Percentiles rank a stretch among this genome's conserved stretches.
These are phyloP conservation scores for human (Homo sapiens) DNA, from an alignment of 2,113 vertebrate genomes.

Conservation along the genomic window DNA sequence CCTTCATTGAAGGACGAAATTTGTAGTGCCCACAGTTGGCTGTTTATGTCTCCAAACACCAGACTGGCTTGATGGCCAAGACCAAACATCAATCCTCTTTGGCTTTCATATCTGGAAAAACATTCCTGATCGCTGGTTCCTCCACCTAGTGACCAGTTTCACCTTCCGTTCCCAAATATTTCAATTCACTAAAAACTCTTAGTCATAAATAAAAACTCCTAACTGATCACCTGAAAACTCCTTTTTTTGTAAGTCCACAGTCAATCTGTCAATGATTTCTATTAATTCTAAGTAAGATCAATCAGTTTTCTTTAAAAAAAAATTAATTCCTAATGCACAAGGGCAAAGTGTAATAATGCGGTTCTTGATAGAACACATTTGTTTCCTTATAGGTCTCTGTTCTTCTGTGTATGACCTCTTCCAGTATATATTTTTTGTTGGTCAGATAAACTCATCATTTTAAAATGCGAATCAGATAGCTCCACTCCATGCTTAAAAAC, in stretches of 20 bases:
- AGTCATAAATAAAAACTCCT: neutral
- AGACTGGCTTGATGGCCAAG: neutral
- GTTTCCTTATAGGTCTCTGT: neutral
- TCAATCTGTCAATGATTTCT: neutral
- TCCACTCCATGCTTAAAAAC: neutral
- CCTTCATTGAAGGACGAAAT: neutral
- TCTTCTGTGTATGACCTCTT: neutral
- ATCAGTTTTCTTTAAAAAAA: too few relatives aligned
- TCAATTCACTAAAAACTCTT: neutral
- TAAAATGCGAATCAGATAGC: neutral
- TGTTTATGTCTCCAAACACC: neutral
- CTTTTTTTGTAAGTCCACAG: neutral
- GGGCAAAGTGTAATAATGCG: neutral
- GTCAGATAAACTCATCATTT: neutral
- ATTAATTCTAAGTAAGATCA: neutral
- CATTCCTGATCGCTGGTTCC: neutral
- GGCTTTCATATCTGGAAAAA: neutral
- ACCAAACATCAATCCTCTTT: neutral
- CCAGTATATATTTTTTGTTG: neutral
- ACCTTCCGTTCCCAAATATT: neutral
- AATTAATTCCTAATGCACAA: neutral
- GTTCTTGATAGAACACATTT: neutral
- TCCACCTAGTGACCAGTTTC: neutral
- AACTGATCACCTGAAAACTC: neutral
- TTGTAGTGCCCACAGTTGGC: neutral